Percentiles rank a stretch among this genome's conserved stretches.
Evolutionary conservation across 2,888 invertebrate genomes (phyloP).

Genomic region (Poecilobothrus nobilitatus): DNA sequence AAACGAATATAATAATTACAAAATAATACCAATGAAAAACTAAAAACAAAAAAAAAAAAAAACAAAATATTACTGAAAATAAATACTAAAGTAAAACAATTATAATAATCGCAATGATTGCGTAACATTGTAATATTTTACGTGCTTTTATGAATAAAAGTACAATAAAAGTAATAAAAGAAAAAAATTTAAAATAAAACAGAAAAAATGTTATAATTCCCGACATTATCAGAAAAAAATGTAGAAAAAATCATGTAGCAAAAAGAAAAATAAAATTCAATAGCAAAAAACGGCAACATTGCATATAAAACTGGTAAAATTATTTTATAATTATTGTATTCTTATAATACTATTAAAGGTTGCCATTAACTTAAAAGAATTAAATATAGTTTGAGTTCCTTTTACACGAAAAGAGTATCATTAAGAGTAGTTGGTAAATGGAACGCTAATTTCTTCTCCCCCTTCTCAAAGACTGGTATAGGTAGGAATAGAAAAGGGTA

Average conservation of each 20-base stretch:
- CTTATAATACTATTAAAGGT: no score
- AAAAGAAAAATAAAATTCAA: background rate
- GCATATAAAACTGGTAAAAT: no score
- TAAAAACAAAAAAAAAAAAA: constrained; percentile 8
- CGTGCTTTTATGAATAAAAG: background rate
- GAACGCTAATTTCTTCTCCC: no score
- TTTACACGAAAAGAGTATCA: no score
- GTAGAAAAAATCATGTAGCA: background rate
- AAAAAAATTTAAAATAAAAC: background rate
- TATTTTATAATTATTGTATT: no score
- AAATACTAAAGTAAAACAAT: constrained; percentile 8
- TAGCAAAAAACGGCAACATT: no score
- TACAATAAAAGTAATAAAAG: background rate
- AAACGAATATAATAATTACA: background rate
- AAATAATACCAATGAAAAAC: background rate
- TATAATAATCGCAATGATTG: constrained; percentile 13
- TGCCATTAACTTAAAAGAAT: no score
- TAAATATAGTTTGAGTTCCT: no score
- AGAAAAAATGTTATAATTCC: background rate
- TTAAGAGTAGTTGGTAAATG: no score
- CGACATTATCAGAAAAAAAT: constrained; percentile 16
- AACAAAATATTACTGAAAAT: background rate
- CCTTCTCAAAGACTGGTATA: no score
- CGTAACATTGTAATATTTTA: constrained; percentile 8
- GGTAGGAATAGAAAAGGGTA: no score